phyloP scores from a whole-genome alignment of 2,113 vertebrate species.

The Cyrtonyx montezumae region DNA sequence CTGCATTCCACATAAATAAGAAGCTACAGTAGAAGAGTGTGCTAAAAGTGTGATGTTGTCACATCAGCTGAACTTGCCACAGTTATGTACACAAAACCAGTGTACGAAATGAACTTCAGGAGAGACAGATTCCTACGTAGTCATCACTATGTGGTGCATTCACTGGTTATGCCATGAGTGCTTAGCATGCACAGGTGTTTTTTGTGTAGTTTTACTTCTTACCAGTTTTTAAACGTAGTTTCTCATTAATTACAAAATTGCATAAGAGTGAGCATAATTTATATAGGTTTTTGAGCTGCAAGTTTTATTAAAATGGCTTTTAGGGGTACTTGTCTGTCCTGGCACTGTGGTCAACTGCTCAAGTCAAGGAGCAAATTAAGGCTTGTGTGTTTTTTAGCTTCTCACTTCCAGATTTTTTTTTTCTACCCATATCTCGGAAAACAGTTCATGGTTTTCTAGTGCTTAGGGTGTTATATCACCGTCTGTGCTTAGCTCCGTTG shows the following conservation, averaged over 20 bases:
- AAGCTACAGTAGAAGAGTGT: not conserved
- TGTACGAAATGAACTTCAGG: not conserved
- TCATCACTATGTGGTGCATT: not conserved
- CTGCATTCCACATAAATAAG: not conserved
- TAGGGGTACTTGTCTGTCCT: not conserved
- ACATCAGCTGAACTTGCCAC: not conserved
- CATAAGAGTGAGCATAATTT: not conserved
- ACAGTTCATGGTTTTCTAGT: not conserved
- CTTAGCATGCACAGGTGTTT: not conserved
- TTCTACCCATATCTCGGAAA: not conserved
- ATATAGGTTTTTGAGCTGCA: not conserved
- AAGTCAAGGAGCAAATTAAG: not conserved
- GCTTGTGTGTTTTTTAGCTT: not conserved
- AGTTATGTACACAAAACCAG: not conserved
- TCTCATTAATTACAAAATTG: not conserved
- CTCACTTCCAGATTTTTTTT: not conserved
- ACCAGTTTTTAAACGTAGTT: not conserved
- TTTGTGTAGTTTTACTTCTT: no score
- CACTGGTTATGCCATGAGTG: not conserved
- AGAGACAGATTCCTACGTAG: not conserved
- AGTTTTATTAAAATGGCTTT: not conserved
- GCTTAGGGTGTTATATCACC: not conserved
- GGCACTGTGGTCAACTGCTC: not conserved
- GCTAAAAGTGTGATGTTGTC: not conserved
- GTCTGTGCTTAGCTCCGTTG: not conserved